Evolutionary conservation across 2,113 vertebrate genomes (phyloP), one percentile per base, ranked within the genome.

Genomic region (Periophthalmus modestus): DNA sequence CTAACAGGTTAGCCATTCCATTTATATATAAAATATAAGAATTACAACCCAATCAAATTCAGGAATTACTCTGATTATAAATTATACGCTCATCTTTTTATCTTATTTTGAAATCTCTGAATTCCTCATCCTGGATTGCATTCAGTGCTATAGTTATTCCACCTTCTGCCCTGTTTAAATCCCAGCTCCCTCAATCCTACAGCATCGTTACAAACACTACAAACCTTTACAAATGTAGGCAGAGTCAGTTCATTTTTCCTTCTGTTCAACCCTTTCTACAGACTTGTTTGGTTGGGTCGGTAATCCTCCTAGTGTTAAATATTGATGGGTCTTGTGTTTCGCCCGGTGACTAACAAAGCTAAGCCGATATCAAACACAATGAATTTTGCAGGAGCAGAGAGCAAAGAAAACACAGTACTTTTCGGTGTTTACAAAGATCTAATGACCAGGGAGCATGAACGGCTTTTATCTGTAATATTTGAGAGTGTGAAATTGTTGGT

Each of bases 271-370:
- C 10, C 50, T 19, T 52, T 52, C 18, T 21, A 21, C 15, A 9
- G 28, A 13, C 58, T 16, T 33, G 14, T 15, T 61, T 36, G 12
- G 34, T 5, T 43, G 19, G 1, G 18, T 13, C 15, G 7, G 24
- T 62, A 62, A 62, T 62, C 28, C 24, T 34, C 59, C 57, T 15
- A 12, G 7, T 43, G 79, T 91, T 43, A 91, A 88, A 89, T 74
- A 85, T 81, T 83, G 58, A 91, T 85, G 76, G 18, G 5, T 3
- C 15, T 62, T 34, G 54, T 68, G 78, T 73, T 73, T 68, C 67
- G 74, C 77, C 61, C 4, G 5, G 48, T 13, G 58, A 73, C 24
- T 71, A 76, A 77, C 10, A 0, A 23, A 57, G 12, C 74, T 59
- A 55, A 83, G 72, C 72, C 69, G 48, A 80, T 77, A 88, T 84